phyloP scores from a whole-genome alignment of 1,140 invertebrate species.

The Trachymyrmex septentrionalis region DNA sequence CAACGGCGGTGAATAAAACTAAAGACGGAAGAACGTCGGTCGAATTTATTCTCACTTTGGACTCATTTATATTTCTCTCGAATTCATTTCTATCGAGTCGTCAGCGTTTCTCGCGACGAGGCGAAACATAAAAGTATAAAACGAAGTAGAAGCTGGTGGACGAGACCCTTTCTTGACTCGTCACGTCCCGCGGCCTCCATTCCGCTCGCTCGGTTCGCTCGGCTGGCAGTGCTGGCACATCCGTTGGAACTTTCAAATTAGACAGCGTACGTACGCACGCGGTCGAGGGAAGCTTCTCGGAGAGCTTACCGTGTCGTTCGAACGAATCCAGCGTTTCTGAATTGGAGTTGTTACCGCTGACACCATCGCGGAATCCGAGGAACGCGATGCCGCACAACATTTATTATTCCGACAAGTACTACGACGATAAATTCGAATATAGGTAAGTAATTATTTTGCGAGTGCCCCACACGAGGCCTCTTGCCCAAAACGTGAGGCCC shows the following conservation, averaged over 20 bases:
- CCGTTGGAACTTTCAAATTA: constrained; percentile 80
- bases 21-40: no score
- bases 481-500: background rate
- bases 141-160: background rate
- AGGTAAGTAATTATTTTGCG: constrained; percentile 86
- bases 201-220: constrained; percentile 36
- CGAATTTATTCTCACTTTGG: background rate
- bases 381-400: constrained; percentile 85
- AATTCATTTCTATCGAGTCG: background rate
- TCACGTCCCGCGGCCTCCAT: constrained; percentile 24
- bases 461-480: background rate
- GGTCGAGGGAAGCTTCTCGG: constrained; percentile 58
- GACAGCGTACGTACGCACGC: constrained; percentile 62
- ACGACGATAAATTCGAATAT: constrained; percentile 95
- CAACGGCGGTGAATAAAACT: background rate
- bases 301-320: constrained; percentile 20
- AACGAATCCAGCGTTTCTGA: background rate
- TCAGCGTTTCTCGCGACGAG: background rate
- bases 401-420: constrained; percentile 97
- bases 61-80: background rate
- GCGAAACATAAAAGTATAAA: background rate
- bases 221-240: constrained; percentile 58
- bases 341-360: background rate
- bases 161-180: background rate
- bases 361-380: background rate